Evolutionary conservation across 1,140 invertebrate genomes (phyloP).

Genomic region (Gonatopus flavifemur): DNA sequence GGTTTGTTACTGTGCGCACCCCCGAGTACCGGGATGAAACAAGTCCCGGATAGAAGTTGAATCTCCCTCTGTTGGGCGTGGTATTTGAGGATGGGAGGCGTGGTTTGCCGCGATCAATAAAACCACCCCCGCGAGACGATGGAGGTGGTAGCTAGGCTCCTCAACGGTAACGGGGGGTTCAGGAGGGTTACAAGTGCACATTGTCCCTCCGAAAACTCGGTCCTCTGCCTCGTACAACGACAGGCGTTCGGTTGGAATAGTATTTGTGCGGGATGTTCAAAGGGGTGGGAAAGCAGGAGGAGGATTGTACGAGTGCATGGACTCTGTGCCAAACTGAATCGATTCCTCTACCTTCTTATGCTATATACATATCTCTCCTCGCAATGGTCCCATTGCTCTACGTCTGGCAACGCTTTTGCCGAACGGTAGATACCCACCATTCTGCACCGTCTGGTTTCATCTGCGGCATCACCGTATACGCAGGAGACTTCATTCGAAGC

Average conservation of each 20-base stretch:
- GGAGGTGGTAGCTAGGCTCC: neutral
- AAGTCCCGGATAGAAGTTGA: no score
- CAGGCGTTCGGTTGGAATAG: constrained; percentile 9
- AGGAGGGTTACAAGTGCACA: constrained; percentile 25
- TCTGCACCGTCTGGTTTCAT: no score
- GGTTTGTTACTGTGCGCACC: no score
- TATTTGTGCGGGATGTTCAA: neutral
- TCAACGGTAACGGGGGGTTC: constrained; percentile 1
- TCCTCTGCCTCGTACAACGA: no score
- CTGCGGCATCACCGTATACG: no score
- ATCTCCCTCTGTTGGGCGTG: constrained; percentile 45
- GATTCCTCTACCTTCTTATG: constrained; percentile 39
- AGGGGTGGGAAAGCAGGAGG: constrained; percentile 16
- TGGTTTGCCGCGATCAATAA: constrained; percentile 50
- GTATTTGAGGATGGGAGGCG: constrained; percentile 45
- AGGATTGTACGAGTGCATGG: constrained; percentile 22
- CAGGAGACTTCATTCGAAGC: constrained; percentile 45
- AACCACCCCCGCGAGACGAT: constrained; percentile 34
- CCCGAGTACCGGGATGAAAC: no score
- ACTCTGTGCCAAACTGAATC: constrained; percentile 44
- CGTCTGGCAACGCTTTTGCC: no score
- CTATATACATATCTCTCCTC: no score
- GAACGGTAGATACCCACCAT: no score
- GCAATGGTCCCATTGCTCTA: no score
- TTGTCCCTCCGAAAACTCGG: constrained; percentile 40